Percentiles rank a stretch among this genome's conserved stretches.
These are phyloP conservation scores for Colletes collaris DNA, from an alignment of 2,888 invertebrate species.

Conservation along the genomic window DNA sequence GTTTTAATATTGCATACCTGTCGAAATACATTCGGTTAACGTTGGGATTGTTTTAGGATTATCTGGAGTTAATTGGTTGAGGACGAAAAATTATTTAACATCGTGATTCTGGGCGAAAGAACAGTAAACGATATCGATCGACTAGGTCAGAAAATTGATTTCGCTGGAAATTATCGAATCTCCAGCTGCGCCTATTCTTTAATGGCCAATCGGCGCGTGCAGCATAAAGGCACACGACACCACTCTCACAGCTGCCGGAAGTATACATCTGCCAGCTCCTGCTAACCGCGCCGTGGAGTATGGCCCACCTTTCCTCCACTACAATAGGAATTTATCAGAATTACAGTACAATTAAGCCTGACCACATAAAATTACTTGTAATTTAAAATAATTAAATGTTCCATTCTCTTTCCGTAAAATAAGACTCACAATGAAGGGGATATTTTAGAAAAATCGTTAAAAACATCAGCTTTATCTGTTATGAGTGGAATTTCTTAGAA, in stretches of 20 bases:
- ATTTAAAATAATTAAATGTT: too few relatives aligned
- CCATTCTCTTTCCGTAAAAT: too few relatives aligned
- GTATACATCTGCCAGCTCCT: constrained; percentile 79
- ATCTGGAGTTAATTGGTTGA: neutral
- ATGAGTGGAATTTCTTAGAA: too few relatives aligned
- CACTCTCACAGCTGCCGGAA: constrained; percentile 80
- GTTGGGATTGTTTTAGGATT: too few relatives aligned
- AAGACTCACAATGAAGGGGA: too few relatives aligned
- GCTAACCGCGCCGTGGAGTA: constrained; percentile 71
- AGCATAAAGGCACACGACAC: constrained; percentile 76
- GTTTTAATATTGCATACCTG: too few relatives aligned
- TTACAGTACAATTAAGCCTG: constrained; percentile 7
- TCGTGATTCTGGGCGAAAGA: neutral
- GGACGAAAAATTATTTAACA: neutral
- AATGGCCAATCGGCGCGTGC: constrained; percentile 77
- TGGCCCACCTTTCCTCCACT: constrained; percentile 45
- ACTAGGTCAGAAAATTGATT: constrained; percentile 59
- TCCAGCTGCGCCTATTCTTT: constrained; percentile 65
- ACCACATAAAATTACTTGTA: too few relatives aligned
- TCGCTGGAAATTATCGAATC: constrained; percentile 53
- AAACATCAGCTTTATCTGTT: too few relatives aligned
- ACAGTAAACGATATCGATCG: constrained; percentile 2
- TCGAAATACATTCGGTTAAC: too few relatives aligned
- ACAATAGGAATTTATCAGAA: constrained; percentile 3
- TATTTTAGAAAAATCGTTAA: too few relatives aligned